phyloP scores from a whole-genome alignment of 2,113 vertebrate species.

The Tringa solitaria region DNA sequence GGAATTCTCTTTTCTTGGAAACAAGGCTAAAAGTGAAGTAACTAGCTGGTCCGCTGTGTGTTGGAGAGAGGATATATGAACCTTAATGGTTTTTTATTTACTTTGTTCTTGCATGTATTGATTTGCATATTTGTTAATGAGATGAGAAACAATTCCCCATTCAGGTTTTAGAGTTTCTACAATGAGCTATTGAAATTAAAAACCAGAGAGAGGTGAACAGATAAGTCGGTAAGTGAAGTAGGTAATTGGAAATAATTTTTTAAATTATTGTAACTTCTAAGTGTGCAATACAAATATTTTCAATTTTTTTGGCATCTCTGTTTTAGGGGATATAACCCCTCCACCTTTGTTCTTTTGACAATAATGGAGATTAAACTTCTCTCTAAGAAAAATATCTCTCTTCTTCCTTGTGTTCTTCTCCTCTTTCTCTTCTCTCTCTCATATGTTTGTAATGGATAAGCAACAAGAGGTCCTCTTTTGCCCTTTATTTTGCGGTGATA shows the following conservation, averaged over 20 bases:
- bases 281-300: neutral
- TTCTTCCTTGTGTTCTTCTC: neutral
- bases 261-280: neutral
- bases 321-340: neutral
- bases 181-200: neutral
- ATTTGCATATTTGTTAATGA: neutral
- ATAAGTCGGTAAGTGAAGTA: neutral
- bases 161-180: neutral
- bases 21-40: neutral
- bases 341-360: neutral
- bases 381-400: neutral
- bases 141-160: neutral
- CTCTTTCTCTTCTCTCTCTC: neutral
- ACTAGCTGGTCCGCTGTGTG: neutral
- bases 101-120: neutral
- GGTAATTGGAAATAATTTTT: neutral
- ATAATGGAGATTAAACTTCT: neutral
- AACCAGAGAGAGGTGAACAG: neutral
- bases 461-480: neutral
- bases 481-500: neutral
- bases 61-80: neutral
- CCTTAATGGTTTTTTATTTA: neutral
- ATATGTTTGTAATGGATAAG: neutral
- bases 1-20: neutral
- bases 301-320: neutral